A percentile compares a stretch with the other conserved stretches of the same genome.
Conservation (phyloP, 2,888 invertebrate genomes). For the Caenorhabditis sp. region DNA sequence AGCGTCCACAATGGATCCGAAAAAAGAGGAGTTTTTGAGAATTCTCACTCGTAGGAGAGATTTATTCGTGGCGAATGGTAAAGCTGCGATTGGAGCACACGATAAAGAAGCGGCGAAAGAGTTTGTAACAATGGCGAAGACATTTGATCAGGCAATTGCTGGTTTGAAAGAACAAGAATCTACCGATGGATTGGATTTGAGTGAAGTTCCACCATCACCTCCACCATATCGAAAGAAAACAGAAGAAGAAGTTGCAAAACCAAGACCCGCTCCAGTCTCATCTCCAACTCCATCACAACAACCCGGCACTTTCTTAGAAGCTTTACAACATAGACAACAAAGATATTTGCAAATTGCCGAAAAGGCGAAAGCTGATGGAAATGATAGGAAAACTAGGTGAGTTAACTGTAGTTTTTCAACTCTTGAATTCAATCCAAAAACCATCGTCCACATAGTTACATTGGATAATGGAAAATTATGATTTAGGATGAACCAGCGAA, state of each 20-base stretch:
- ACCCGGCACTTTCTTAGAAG: constrained; percentile 37
- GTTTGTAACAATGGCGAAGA: constrained; percentile 51
- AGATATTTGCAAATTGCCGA: constrained; percentile 54
- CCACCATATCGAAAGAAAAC: constrained; percentile 51
- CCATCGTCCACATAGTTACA: too few relatives aligned
- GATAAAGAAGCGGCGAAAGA: constrained; percentile 56
- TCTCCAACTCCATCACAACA: constrained; percentile 9
- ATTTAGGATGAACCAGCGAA: constrained; percentile 55
- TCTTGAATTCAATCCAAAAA: too few relatives aligned
- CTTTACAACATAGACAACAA: constrained; percentile 46
- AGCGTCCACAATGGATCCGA: constrained; percentile 10
- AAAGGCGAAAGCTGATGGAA: constrained; percentile 53
- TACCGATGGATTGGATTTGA: constrained; percentile 58
- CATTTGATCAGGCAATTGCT: constrained; percentile 60
- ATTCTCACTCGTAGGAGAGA: constrained; percentile 39
- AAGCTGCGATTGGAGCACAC: constrained; percentile 50
- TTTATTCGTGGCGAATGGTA: constrained; percentile 51
- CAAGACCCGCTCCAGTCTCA: constrained; percentile 3
- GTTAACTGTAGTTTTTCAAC: not conserved
- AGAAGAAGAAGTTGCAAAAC: not conserved
- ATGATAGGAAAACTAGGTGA: constrained; percentile 55
- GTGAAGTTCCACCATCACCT: constrained; percentile 63
- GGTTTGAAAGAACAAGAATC: constrained; percentile 40
- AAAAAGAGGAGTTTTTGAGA: constrained; percentile 35
- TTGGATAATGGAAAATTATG: too few relatives aligned